phyloP scores from a whole-genome alignment of 2,888 invertebrate genomes.

The Rotaria socialis region DNA sequence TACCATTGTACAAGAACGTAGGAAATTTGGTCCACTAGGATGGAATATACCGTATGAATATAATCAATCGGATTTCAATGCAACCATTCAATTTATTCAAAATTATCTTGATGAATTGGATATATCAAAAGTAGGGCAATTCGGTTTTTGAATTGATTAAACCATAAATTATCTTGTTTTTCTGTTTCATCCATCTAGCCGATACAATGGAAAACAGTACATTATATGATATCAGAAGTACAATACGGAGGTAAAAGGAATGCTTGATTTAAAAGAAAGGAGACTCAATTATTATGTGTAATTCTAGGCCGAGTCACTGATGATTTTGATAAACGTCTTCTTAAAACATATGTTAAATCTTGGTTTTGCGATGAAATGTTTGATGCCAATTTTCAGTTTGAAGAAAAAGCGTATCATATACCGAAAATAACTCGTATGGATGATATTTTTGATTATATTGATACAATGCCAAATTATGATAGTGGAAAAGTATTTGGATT shows the following conservation, averaged over 20 bases:
- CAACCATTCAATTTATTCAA: conserved; percentile 58
- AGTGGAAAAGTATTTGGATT: conserved; percentile 60
- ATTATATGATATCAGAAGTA: conserved; percentile 62
- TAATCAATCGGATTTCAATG: conserved; percentile 58
- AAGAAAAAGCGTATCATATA: conserved; percentile 56
- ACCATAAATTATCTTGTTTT: neutral
- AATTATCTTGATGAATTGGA: conserved; percentile 59
- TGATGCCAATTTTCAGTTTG: conserved; percentile 55
- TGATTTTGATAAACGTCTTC: conserved; percentile 59
- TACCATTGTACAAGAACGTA: conserved; percentile 59
- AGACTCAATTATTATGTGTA: no score
- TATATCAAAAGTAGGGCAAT: conserved; percentile 54
- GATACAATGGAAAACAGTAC: conserved; percentile 57
- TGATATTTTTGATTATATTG: conserved; percentile 58
- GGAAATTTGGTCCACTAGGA: conserved; percentile 60
- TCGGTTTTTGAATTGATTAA: no score
- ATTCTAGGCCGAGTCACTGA: conserved; percentile 57
- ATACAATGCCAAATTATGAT: conserved; percentile 55
- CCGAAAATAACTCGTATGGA: conserved; percentile 55
- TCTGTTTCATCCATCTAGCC: conserved; percentile 51
- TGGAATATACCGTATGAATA: conserved; percentile 60
- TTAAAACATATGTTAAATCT: conserved; percentile 59
- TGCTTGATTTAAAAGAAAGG: neutral
- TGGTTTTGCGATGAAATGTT: conserved; percentile 61
- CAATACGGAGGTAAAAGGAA: conserved; percentile 56